Conservation (phyloP, 2,113 vertebrate species). For the Odocoileus virginianus region DNA sequence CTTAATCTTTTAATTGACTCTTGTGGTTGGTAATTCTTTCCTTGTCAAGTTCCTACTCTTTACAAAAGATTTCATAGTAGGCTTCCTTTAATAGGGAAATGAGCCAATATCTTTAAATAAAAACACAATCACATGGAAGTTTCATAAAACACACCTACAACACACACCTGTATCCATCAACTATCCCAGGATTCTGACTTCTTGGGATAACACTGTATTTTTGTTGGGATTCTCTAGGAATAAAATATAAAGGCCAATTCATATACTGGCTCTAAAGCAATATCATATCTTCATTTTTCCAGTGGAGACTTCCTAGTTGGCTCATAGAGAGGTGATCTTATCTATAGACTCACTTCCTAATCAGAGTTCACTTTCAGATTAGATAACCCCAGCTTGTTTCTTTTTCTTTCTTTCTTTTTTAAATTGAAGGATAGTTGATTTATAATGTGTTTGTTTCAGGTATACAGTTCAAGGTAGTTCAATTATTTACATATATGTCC, state of each 20-base stretch:
- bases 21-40: slow-evolving; percentile 26
- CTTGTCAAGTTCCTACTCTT: slow-evolving; percentile 25
- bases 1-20: neutral
- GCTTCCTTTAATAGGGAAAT: slow-evolving; percentile 22
- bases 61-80: slow-evolving; percentile 39
- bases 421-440: neutral
- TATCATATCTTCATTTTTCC: slow-evolving; percentile 66
- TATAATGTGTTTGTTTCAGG: neutral
- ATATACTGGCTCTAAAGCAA: slow-evolving; percentile 24
- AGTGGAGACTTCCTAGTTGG: slow-evolving; percentile 64
- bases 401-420: neutral
- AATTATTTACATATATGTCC: neutral
- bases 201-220: slow-evolving; percentile 51
- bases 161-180: slow-evolving; percentile 59
- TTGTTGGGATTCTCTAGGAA: slow-evolving; percentile 48
- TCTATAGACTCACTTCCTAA: slow-evolving; percentile 55
- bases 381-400: slow-evolving; percentile 54
- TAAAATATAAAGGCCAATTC: slow-evolving; percentile 59
- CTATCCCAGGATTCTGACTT: slow-evolving; percentile 36
- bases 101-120: slow-evolving; percentile 52
- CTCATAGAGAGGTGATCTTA: slow-evolving; percentile 61
- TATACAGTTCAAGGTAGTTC: neutral
- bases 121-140: slow-evolving; percentile 44
- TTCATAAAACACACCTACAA: slow-evolving; percentile 52
- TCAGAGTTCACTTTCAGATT: slow-evolving; percentile 69